These are phyloP conservation scores for Ornithoptera alexandrae DNA, from an alignment of 2,888 invertebrate species.

Conservation along the genomic window DNA sequence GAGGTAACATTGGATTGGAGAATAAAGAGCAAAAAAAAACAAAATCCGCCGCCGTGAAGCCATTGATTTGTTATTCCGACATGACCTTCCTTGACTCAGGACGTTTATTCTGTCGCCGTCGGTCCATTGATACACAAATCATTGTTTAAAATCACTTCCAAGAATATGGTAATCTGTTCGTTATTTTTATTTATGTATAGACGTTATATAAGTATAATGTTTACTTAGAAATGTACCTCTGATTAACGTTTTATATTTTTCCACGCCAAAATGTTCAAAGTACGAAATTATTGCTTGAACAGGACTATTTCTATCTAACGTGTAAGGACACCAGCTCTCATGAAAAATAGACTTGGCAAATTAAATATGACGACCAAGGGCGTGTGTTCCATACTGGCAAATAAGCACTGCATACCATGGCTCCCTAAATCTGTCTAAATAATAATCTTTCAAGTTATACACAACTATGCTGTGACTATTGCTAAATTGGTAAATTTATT, in stretches of 20 bases:
- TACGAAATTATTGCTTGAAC: background rate
- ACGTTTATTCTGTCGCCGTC: slow-evolving; percentile 46
- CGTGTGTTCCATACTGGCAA: background rate
- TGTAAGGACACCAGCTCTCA: slow-evolving; percentile 2
- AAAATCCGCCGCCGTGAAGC: slow-evolving; percentile 40
- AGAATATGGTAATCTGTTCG: background rate
- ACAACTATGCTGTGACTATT: too few relatives aligned
- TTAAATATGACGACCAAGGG: background rate
- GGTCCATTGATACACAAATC: slow-evolving; percentile 38
- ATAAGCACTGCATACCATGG: too few relatives aligned
- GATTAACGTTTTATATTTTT: too few relatives aligned
- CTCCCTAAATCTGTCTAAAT: too few relatives aligned
- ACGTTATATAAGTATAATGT: too few relatives aligned
- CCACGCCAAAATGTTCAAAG: background rate
- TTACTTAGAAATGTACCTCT: too few relatives aligned
- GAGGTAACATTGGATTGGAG: slow-evolving; percentile 2
- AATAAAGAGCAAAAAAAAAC: slow-evolving; percentile 41
- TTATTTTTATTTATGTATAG: background rate
- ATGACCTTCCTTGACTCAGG: slow-evolving; percentile 66
- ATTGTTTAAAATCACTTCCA: slow-evolving; percentile 18
- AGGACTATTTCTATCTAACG: background rate
- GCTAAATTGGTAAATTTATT: too few relatives aligned
- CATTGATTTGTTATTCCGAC: slow-evolving; percentile 58
- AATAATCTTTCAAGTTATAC: too few relatives aligned
- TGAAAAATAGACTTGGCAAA: background rate